Conservation (phyloP, 2,113 vertebrate species). For the Sylvicapra grimmia region DNA sequence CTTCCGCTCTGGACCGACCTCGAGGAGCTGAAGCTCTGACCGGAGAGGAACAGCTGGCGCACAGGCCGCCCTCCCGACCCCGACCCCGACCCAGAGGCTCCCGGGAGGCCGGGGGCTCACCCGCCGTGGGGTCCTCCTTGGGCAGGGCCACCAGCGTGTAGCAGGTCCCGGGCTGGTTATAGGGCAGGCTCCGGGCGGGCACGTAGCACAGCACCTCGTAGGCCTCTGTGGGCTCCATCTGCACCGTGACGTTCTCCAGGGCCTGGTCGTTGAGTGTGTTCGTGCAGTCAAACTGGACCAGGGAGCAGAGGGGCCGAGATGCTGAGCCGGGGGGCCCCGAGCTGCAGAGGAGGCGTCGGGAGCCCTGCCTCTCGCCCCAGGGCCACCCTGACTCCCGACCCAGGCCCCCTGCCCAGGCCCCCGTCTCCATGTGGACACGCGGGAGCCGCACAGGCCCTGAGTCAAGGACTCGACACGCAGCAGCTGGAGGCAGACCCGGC, state of each 20-base stretch:
- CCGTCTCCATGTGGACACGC: neutral
- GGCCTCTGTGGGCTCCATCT: conserved; percentile 86
- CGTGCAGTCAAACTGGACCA: conserved; percentile 83
- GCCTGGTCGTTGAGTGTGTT: conserved; percentile 86
- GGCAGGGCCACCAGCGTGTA: conserved; percentile 83
- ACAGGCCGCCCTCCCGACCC: neutral
- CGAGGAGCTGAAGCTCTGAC: neutral
- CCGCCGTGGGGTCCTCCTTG: conserved; percentile 83
- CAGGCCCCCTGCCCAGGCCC: neutral
- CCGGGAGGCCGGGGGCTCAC: conserved; percentile 58
- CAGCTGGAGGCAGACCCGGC: neutral
- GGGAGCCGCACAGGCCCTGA: neutral
- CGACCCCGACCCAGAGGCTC: neutral
- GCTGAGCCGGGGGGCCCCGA: too few relatives aligned
- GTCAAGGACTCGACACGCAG: neutral
- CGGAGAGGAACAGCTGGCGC: neutral
- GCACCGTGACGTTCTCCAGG: conserved; percentile 84
- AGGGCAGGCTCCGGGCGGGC: conserved; percentile 81
- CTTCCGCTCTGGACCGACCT: neutral
- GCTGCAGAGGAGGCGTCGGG: neutral
- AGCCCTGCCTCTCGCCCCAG: neutral
- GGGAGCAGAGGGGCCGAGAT: conserved; percentile 4
- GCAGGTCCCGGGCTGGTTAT: conserved; percentile 85
- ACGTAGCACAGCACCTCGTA: conserved; percentile 81
- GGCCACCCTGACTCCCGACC: neutral